Evolutionary conservation across 2,888 invertebrate species (phyloP).

Genomic region (Masnerella sp.): DNA sequence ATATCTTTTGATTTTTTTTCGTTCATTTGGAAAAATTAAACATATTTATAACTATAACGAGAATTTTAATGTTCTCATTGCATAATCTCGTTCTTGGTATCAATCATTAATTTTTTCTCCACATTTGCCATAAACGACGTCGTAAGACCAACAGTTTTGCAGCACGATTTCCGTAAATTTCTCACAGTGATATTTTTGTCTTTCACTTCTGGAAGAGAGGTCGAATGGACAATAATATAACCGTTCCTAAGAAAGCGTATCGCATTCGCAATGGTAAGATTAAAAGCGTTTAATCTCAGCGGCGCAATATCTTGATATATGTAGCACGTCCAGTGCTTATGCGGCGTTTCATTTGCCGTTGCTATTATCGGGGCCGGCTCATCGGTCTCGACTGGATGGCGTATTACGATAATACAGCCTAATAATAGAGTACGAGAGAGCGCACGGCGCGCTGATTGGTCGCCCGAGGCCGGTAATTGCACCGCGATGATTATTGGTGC

Average conservation of each 20-base stretch:
- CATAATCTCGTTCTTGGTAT: no score
- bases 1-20: no score
- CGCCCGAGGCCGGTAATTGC: constrained; percentile 73
- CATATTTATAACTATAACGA: no score
- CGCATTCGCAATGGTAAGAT: constrained; percentile 42
- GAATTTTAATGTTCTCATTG: background rate
- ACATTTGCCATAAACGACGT: constrained; percentile 13
- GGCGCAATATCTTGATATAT: constrained; percentile 54
- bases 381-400: constrained; percentile 67
- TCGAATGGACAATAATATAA: constrained; percentile 22
- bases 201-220: constrained; percentile 41
- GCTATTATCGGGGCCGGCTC: constrained; percentile 65
- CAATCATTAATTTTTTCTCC: constrained; percentile 25
- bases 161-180: constrained; percentile 10
- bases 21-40: no score
- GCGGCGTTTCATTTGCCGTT: constrained; percentile 49
- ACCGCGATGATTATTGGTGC: constrained; percentile 75
- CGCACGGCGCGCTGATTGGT: constrained; percentile 68
- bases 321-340: constrained; percentile 47
- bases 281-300: constrained; percentile 53
- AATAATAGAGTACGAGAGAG: constrained; percentile 73
- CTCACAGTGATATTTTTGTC: constrained; percentile 17
- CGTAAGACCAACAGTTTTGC: constrained; percentile 10
- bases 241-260: constrained; percentile 38
- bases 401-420: constrained; percentile 76